Evolutionary conservation across 1,140 invertebrate genomes (phyloP).

Genomic region (Tetramorium simillimum): DNA sequence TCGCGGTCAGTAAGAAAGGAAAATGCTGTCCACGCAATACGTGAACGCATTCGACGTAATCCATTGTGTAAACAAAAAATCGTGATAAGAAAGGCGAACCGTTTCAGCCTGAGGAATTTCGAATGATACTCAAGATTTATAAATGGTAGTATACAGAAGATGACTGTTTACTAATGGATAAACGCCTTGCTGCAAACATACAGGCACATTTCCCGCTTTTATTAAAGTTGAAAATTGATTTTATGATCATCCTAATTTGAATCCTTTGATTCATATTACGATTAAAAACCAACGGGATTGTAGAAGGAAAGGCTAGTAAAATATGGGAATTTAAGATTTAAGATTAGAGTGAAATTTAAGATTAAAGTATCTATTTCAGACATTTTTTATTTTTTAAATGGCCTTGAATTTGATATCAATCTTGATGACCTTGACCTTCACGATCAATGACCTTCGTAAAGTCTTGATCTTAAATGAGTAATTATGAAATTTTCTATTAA

Average conservation of each 20-base stretch:
- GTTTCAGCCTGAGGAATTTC: background rate
- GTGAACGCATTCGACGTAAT: background rate
- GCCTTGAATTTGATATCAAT: background rate
- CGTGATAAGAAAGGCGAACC: background rate
- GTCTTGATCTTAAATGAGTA: background rate
- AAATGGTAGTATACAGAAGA: background rate
- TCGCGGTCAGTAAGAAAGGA: background rate
- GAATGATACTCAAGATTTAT: background rate
- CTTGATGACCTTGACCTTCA: background rate
- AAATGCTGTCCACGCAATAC: constrained; percentile 1
- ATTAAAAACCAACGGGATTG: background rate
- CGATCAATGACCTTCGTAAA: background rate
- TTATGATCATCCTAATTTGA: background rate
- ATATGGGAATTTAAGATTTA: background rate
- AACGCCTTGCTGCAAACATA: background rate
- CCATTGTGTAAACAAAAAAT: constrained; percentile 2
- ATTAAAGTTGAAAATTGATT: background rate
- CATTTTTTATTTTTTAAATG: background rate
- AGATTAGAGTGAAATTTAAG: background rate
- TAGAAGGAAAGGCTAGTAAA: background rate
- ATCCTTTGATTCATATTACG: background rate
- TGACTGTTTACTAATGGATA: background rate
- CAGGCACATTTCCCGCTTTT: background rate
- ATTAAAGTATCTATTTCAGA: background rate
- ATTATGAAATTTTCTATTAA: background rate